A percentile compares a stretch with the other conserved stretches of the same genome.
These are phyloP conservation scores for Parauchenoglanis punctatus DNA, from an alignment of 2,797 vertebrate species.

Conservation along the genomic window DNA sequence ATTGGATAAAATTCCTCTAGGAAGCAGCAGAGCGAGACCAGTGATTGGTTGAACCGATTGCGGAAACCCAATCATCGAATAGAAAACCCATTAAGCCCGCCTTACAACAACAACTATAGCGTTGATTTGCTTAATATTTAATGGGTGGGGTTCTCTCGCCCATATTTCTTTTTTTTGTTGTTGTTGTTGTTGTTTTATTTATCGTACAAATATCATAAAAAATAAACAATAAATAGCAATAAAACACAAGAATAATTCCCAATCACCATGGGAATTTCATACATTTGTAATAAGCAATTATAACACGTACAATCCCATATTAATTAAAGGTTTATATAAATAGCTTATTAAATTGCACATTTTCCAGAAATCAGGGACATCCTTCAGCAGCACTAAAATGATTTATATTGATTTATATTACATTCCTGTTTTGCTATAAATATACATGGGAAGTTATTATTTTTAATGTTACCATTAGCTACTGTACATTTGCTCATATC, in stretches of 20 bases:
- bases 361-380: neutral
- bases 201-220: neutral
- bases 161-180: neutral
- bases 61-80: neutral
- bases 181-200: neutral
- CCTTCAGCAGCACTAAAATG: neutral
- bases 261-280: neutral
- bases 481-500: neutral
- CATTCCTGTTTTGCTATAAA: neutral
- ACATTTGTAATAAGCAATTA: neutral
- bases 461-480: neutral
- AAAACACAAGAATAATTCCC: neutral
- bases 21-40: neutral
- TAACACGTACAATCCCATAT: neutral
- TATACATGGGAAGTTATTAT: neutral
- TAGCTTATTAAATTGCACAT: neutral
- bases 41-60: neutral
- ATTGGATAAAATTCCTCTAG: conserved; percentile 11
- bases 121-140: neutral
- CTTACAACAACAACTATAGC: conserved; percentile 3
- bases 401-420: neutral
- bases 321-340: neutral
- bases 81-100: neutral
- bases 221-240: neutral
- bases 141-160: neutral